A percentile compares a stretch with the other conserved stretches of the same genome.
Evolutionary conservation across 2,797 vertebrate genomes (phyloP).

Genomic region (Tenualosa ilisha): DNA sequence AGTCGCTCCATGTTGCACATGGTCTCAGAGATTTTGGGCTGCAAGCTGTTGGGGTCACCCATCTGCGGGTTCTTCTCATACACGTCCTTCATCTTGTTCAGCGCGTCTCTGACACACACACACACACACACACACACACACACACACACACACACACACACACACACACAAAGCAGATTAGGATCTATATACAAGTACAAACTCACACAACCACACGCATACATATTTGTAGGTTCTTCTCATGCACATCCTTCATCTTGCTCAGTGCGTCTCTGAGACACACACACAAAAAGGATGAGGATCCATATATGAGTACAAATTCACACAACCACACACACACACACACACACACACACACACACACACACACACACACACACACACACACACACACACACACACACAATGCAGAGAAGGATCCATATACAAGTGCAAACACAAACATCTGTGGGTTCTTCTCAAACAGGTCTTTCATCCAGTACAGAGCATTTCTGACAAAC

Average conservation of each 20-base stretch:
- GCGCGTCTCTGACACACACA: conserved; percentile 83
- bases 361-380: neutral
- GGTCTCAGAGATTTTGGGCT: conserved; percentile 95
- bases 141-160: neutral
- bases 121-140: conserved; percentile 13
- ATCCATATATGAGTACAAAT: no score
- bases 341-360: neutral
- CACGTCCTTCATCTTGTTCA: conserved; percentile 99
- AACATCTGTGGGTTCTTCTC: neutral
- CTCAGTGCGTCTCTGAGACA: neutral
- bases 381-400: neutral
- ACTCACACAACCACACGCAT: neutral
- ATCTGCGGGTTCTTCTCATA: conserved; percentile 98
- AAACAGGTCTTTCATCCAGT: neutral
- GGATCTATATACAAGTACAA: no score
- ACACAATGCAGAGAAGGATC: no score
- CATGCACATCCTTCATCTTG: neutral
- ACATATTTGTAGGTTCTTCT: neutral
- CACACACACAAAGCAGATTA: neutral
- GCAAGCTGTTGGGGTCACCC: conserved; percentile 94
- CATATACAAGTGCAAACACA: no score
- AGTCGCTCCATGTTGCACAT: conserved; percentile 95
- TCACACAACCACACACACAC: neutral
- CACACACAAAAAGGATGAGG: neutral
- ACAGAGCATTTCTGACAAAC: neutral